Conservation (phyloP, 2,888 invertebrate genomes). For the Gandaritis pyraliata region DNA sequence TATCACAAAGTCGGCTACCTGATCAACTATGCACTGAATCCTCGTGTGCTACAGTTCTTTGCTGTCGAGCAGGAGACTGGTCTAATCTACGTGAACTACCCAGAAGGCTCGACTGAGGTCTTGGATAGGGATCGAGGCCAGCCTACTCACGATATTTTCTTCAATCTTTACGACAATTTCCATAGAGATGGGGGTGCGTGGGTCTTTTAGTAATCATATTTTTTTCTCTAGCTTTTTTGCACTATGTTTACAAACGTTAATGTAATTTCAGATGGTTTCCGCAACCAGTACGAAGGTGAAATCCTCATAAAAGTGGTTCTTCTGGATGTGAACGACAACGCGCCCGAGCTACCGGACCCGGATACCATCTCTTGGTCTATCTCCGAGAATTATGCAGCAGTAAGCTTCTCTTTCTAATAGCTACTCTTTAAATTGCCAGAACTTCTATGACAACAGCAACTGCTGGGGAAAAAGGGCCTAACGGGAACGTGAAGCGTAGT, state of each 20-base stretch:
- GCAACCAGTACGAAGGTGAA: constrained; percentile 55
- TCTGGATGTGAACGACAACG: constrained; percentile 86
- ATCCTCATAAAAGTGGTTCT: constrained; percentile 73
- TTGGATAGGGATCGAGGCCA: constrained; percentile 81
- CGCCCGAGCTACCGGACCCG: constrained; percentile 76
- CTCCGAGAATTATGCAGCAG: constrained; percentile 61
- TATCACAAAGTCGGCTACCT: constrained; percentile 82
- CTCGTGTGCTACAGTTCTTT: constrained; percentile 77
- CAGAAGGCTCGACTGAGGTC: constrained; percentile 59
- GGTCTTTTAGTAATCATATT: background rate
- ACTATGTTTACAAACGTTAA: too few relatives aligned
- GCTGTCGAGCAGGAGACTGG: constrained; percentile 77
- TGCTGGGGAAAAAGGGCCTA: too few relatives aligned
- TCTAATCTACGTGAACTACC: constrained; percentile 69
- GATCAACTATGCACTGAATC: constrained; percentile 76
- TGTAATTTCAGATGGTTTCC: constrained; percentile 64
- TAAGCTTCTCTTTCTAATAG: constrained; percentile 42
- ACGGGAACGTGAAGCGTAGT: too few relatives aligned
- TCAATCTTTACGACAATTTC: constrained; percentile 83
- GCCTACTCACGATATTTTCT: constrained; percentile 72
- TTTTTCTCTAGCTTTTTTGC: background rate
- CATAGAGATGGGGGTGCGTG: constrained; percentile 76
- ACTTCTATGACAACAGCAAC: too few relatives aligned
- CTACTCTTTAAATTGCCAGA: background rate
- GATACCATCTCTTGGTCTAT: constrained; percentile 58